phyloP scores from a whole-genome alignment of 2,113 vertebrate genomes.

The Bombycilla garrulus region DNA sequence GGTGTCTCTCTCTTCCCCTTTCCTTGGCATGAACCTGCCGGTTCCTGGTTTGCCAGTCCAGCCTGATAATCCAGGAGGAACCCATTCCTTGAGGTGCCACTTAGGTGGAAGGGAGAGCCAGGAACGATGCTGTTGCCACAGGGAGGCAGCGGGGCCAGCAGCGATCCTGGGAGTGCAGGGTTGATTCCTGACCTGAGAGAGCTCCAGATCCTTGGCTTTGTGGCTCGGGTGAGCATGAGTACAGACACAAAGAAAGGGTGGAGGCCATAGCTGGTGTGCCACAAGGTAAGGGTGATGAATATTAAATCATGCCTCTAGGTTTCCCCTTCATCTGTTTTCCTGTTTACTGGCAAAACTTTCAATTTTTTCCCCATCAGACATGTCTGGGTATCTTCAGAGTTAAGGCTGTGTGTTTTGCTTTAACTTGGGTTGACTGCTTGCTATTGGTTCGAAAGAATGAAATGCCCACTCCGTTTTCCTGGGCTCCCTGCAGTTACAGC shows the following conservation, averaged over 20 bases:
- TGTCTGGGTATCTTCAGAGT: background rate
- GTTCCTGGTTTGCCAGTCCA: conserved; percentile 40
- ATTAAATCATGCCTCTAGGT: background rate
- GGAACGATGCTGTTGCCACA: rapidly evolving
- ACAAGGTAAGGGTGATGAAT: background rate
- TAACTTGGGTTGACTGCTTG: background rate
- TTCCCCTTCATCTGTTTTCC: background rate
- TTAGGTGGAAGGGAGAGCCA: background rate
- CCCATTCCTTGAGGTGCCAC: background rate
- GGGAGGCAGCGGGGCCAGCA: rapidly evolving
- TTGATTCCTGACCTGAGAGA: rapidly evolving
- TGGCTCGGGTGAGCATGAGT: rapidly evolving
- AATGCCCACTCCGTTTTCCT: background rate
- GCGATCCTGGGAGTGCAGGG: rapidly evolving
- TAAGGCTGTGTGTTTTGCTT: background rate
- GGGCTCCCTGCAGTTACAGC: background rate
- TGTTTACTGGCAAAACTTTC: background rate
- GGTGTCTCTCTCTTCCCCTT: background rate
- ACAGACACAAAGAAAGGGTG: rapidly evolving
- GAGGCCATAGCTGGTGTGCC: background rate
- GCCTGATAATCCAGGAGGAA: conserved; percentile 47
- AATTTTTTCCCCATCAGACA: background rate
- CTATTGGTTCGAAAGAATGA: background rate
- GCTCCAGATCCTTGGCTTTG: background rate
- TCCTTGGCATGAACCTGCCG: background rate